Evolutionary conservation across 1,140 invertebrate species (phyloP).

Genomic region (Nasonia longicornis): DNA sequence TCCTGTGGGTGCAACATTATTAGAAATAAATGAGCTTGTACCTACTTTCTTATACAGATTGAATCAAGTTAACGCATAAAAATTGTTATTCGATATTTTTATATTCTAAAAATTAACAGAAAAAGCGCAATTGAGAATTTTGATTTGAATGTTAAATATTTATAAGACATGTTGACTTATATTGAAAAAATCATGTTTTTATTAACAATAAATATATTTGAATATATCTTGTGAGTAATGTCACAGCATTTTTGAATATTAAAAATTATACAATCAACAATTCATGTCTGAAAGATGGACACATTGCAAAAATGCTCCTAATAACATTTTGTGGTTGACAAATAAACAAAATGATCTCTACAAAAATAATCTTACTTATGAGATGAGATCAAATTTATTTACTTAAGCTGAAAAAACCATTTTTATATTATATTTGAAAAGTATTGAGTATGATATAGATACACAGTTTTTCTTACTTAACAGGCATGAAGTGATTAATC

Average conservation of each 20-base stretch:
- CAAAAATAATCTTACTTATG: neutral
- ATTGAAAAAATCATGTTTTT: constrained; percentile 30
- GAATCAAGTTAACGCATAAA: constrained; percentile 29
- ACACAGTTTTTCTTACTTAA: constrained; percentile 46
- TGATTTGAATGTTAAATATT: constrained; percentile 7
- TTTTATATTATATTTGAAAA: neutral
- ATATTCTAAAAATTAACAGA: neutral
- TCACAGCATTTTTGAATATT: constrained; percentile 21
- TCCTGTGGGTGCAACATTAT: constrained; percentile 48
- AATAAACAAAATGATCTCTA: neutral
- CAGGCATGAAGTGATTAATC: constrained; percentile 60
- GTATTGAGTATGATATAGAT: neutral
- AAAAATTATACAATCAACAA: neutral
- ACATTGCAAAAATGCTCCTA: neutral
- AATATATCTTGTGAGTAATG: constrained; percentile 12
- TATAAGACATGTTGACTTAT: neutral
- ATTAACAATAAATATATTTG: constrained; percentile 37
- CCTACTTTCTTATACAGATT: constrained; percentile 52
- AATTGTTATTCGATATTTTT: neutral
- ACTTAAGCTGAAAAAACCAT: neutral
- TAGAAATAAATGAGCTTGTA: constrained; percentile 54
- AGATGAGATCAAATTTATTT: neutral
- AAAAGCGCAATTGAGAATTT: neutral
- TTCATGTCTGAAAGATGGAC: neutral
- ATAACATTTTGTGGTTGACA: neutral